Evolutionary conservation across 1,140 invertebrate species (phyloP).

Genomic region (Drosophila melanogaster): DNA sequence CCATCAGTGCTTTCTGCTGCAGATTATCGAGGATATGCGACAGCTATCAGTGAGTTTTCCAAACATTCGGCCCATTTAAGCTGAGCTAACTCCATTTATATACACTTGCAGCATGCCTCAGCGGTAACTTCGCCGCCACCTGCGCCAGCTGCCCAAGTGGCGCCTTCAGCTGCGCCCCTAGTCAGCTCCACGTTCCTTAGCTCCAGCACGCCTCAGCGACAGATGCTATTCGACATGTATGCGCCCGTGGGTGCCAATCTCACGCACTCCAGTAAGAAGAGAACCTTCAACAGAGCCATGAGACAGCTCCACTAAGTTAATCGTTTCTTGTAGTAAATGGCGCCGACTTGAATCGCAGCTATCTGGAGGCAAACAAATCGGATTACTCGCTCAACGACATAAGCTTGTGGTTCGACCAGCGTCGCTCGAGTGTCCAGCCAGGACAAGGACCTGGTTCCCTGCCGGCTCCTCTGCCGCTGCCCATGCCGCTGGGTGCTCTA

Average conservation of each 20-base stretch:
- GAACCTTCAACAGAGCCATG: background rate
- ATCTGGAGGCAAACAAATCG: conserved; percentile 82
- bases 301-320: background rate
- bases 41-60: conserved; percentile 63
- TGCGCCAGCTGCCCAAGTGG: background rate
- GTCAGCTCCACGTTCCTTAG: conserved; percentile 65
- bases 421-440: conserved; percentile 44
- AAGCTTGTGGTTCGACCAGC: conserved; percentile 79
- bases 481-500: conserved; percentile 50
- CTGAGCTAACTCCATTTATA: background rate
- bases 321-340: conserved; percentile 65
- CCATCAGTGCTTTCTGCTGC: conserved; percentile 72
- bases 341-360: conserved; percentile 79
- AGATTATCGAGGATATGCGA: conserved; percentile 81
- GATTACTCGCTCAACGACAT: conserved; percentile 79
- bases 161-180: conserved; percentile 33
- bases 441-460: conserved; percentile 12
- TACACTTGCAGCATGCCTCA: conserved; percentile 3
- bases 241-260: conserved; percentile 66
- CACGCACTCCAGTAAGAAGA: conserved; percentile 73
- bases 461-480: conserved; percentile 17
- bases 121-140: background rate
- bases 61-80: no score
- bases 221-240: conserved; percentile 56
- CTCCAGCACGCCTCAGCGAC: conserved; percentile 62